phyloP scores from a whole-genome alignment of 2,797 vertebrate species.

The Euthynnus affinis region DNA sequence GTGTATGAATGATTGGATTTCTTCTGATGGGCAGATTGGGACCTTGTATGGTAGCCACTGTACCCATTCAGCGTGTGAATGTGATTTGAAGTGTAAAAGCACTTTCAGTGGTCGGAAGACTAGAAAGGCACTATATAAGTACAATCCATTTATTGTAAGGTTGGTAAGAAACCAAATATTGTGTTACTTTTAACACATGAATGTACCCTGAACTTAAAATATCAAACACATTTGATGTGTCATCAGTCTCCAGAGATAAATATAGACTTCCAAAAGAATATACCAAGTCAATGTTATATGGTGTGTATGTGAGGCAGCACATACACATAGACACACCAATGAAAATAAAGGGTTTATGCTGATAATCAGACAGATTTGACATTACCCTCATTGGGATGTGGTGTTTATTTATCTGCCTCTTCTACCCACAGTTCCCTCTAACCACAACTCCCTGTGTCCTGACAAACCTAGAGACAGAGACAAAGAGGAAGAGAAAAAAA shows the following conservation, averaged over 20 bases:
- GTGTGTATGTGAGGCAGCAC: background rate
- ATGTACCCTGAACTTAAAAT: too few relatives aligned
- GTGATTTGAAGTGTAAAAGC: too few relatives aligned
- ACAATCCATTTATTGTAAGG: too few relatives aligned
- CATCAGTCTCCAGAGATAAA: background rate
- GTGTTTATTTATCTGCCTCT: constrained; percentile 71
- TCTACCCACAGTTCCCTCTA: constrained; percentile 68
- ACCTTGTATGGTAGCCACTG: too few relatives aligned
- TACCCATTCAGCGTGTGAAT: too few relatives aligned
- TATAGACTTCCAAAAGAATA: background rate
- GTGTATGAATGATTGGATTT: too few relatives aligned
- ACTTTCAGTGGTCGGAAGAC: too few relatives aligned
- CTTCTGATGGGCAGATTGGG: too few relatives aligned
- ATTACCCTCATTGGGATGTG: constrained; percentile 49
- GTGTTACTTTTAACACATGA: too few relatives aligned
- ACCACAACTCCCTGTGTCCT: constrained; percentile 73
- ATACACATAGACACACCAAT: background rate
- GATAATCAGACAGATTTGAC: constrained; percentile 73
- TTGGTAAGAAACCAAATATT: too few relatives aligned
- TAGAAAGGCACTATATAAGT: too few relatives aligned
- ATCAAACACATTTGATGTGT: too few relatives aligned
- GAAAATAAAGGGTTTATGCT: constrained; percentile 47
- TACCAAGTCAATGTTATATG: background rate
- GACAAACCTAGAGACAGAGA: constrained; percentile 60
- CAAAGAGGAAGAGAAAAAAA: constrained; percentile 42